Conservation (phyloP, 2,113 vertebrate genomes). For the Semicossyphus pulcher region DNA sequence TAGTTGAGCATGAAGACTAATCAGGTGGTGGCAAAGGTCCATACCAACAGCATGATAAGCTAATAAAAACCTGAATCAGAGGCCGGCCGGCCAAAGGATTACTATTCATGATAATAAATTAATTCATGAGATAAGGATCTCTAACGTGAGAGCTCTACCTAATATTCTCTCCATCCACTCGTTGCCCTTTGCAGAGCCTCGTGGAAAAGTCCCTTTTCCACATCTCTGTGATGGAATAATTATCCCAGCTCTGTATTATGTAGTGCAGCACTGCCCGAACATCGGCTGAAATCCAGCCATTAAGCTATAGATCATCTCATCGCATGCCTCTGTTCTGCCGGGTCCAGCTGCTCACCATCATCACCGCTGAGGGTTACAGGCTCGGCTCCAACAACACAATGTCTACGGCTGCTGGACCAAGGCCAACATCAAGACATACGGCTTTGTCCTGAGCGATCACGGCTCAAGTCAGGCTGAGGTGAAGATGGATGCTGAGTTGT, state of each 20-base stretch:
- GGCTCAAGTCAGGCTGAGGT: not conserved
- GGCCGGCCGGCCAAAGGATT: too few species aligned
- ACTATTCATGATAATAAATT: not conserved
- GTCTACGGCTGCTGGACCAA: constrained; percentile 19
- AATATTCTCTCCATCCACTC: not conserved
- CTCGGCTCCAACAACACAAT: constrained; percentile 50
- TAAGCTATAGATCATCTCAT: constrained; percentile 54
- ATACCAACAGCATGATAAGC: not conserved
- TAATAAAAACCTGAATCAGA: not conserved
- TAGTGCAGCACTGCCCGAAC: constrained; percentile 31
- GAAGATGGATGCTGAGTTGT: constrained; percentile 3
- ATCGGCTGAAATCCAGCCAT: constrained; percentile 36
- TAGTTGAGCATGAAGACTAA: not conserved
- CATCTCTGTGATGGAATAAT: constrained; percentile 44
- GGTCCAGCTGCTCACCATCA: constrained; percentile 64
- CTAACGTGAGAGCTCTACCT: not conserved
- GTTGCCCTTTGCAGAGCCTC: not conserved
- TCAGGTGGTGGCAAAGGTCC: not conserved
- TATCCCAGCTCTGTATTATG: constrained; percentile 14
- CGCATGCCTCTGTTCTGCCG: constrained; percentile 3
- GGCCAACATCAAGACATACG: not conserved
- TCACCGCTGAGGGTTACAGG: constrained; percentile 46
- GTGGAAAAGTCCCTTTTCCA: constrained; percentile 9
- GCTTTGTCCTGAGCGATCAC: not conserved
- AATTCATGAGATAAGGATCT: constrained; percentile 2